Base-by-base conservation (phyloP, 2,888 invertebrate species). In the Ophion costatus region DNA sequence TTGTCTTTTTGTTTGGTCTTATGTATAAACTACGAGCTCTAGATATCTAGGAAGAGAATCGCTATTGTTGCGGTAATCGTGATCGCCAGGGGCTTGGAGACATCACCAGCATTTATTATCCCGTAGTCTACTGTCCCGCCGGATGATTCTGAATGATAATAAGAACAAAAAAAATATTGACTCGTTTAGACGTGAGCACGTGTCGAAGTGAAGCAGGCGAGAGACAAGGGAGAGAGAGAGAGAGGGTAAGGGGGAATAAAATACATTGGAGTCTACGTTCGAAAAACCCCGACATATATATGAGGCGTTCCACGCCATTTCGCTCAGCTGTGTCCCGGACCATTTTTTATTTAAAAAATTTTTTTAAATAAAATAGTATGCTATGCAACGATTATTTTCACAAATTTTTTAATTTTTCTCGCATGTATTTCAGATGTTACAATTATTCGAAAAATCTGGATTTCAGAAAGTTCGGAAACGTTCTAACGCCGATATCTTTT, bases 61-160 rank as follows among this genome's bases (percentile, higher is more conserved):
- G 87, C 88, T 90, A 93, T 89, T 90, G 93, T 90, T 89, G 93
- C 88, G 88, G 91, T 90, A 91, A 93, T 88, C 90, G 91, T 89
- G 91, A 89, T 90, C 91, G 93, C 90, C 90, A 91, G 88, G 90
- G 92, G 90, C 91, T 92, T 92, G 91, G 90, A 88, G 90, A 91
- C 90, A 89, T 90, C 91, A 90, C 93, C 93, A 91, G 90, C 89
- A 89, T 89, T 87, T 89, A 88, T 75, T 89, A 91, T 79, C 89
- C 89, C 87, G 90, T 91, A 90, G 91, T 93, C 92, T 92, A 89
- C 88, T 89, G 89, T 88, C 90, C 80, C 87, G 91, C 89, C 91
- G 89, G 89, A 86, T 89, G 93, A 92, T 91, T 93, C 93, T 94
- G 90, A 91, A 93, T 93, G 92, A 91, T 93, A 92, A 63, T 82